Base-by-base conservation (phyloP, 2,113 vertebrate genomes). In the Ibidorhyncha struthersii region DNA sequence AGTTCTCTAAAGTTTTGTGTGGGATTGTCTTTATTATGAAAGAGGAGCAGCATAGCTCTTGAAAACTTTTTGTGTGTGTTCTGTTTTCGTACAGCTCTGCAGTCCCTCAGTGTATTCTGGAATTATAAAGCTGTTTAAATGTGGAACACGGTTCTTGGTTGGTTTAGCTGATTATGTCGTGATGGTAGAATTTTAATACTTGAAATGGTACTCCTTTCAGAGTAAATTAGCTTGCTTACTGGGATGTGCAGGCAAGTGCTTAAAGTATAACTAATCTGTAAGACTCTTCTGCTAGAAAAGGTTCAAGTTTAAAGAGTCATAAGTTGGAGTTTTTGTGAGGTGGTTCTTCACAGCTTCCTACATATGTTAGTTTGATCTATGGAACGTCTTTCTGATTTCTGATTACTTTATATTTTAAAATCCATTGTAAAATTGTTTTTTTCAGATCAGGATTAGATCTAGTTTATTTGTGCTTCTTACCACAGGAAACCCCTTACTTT, bases 101-200 rank as follows among this genome's bases (percentile, higher is more conserved):
- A 97, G 82, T 93, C 56, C 81, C 86, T 95, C 25, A 16, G 71
- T 91, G 85, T 97, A 95, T 96, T 97, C 90, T 97, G 95, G 96
- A 96, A 94, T 98, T 96, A 89, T 78, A 94, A 89, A 96, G 72
- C 79, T 90, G 43, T 96, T 97, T 96, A 95, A 92, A 94, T 91
- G 84, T 80, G 91, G 97, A 97, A 91, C 86, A 50, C 55, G 85
- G 78, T 96, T 96, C 59, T 94, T 87, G 91, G 43, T 96, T 97
- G 59, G 71, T 92, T 97, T 93, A 95, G 36, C 89, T 93, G 91
- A 72, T 97, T 97, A 74, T 65, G 36, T 94, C 89, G 88, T 92
- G 43, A 83, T 96, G 87, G 83, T 58, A 94, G 56, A 74, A 81
- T 97, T 97, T 89, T 95, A 93, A 61, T 96, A 59, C 40, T 90